Conservation (phyloP, 2,888 invertebrate species). For the Globia sparganii region DNA sequence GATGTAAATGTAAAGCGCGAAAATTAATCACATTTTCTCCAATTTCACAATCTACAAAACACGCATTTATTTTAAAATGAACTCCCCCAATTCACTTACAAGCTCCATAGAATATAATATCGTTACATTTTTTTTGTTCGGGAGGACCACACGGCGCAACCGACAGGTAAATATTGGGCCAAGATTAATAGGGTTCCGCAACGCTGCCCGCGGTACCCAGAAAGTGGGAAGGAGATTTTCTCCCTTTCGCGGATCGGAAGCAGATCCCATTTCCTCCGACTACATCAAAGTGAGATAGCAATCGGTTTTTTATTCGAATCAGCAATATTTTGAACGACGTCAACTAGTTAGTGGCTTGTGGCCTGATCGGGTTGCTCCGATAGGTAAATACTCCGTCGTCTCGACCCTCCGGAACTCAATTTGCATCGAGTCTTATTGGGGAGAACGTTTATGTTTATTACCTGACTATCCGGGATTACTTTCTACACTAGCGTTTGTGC, state of each 20-base stretch:
- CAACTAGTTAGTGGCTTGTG: slow-evolving; percentile 79
- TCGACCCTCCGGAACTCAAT: slow-evolving; percentile 67
- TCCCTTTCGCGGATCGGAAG: slow-evolving; percentile 88
- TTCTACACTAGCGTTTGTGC: slow-evolving; percentile 57
- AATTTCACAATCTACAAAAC: slow-evolving; percentile 29
- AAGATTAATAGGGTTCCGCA: slow-evolving; percentile 79
- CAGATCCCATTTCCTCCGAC: slow-evolving; percentile 90
- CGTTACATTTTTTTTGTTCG: slow-evolving; percentile 64
- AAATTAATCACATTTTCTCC: slow-evolving; percentile 27
- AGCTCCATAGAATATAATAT: slow-evolving; percentile 51
- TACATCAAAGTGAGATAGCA: slow-evolving; percentile 90
- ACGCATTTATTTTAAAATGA: slow-evolving; percentile 16
- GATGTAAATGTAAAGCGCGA: not conserved
- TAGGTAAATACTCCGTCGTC: slow-evolving; percentile 69
- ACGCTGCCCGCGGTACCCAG: slow-evolving; percentile 80
- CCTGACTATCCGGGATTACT: slow-evolving; percentile 63
- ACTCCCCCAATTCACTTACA: slow-evolving; percentile 25
- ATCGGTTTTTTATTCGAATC: slow-evolving; percentile 89
- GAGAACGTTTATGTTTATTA: slow-evolving; percentile 67
- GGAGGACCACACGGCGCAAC: slow-evolving; percentile 55
- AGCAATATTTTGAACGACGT: slow-evolving; percentile 87
- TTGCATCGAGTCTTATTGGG: slow-evolving; percentile 66
- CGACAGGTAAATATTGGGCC: slow-evolving; percentile 80
- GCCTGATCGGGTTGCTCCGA: slow-evolving; percentile 72
- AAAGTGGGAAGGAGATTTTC: slow-evolving; percentile 85